phyloP scores from a whole-genome alignment of 2,888 invertebrate species.

The Phortica magna region DNA sequence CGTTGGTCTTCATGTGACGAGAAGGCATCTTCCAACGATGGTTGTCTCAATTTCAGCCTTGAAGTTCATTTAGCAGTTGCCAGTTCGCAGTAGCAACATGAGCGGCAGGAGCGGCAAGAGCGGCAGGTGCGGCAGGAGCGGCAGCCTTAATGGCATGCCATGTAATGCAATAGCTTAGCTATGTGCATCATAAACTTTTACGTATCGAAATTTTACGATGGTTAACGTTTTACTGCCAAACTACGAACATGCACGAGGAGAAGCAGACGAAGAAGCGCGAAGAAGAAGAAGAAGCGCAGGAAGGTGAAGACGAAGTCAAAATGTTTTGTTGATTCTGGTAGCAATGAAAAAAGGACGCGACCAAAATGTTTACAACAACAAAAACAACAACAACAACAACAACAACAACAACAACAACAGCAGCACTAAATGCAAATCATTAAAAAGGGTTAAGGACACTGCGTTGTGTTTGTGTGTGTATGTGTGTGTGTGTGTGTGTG shows the following conservation, averaged over 20 bases:
- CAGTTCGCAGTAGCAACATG: no score
- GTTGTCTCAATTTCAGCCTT: no score
- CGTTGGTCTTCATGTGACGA: no score
- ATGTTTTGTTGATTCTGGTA: neutral
- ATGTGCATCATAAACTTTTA: conserved; percentile 17
- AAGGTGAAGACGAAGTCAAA: neutral
- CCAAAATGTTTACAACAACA: no score
- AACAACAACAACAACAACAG: neutral
- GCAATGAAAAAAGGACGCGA: neutral
- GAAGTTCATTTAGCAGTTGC: no score
- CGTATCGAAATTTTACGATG: conserved; percentile 12
- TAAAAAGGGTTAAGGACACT: no score
- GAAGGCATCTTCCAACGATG: no score
- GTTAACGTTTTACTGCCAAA: neutral
- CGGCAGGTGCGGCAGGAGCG: no score
- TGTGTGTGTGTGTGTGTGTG: no score
- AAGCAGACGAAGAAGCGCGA: neutral
- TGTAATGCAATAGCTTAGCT: neutral
- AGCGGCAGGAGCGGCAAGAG: no score
- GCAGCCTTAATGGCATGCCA: neutral
- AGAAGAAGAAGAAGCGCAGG: neutral
- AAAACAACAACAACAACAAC: no score
- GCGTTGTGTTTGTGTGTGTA: no score
- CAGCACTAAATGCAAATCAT: neutral
- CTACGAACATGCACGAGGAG: neutral